phyloP scores from a whole-genome alignment of 2,888 invertebrate genomes.

The Cephus sareptanus region DNA sequence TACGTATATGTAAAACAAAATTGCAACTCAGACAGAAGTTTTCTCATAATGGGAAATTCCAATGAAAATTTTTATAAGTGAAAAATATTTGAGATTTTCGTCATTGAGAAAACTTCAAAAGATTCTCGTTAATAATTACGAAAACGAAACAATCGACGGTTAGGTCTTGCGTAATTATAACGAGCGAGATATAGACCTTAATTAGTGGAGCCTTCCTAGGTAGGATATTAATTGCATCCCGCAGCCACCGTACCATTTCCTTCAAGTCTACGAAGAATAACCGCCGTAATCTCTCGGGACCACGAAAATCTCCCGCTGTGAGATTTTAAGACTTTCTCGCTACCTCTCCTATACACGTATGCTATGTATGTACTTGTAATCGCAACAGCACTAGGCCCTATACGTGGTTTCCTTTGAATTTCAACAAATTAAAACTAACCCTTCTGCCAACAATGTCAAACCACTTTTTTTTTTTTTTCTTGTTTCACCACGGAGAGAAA shows the following conservation, averaged over 20 bases:
- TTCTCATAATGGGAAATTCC: not conserved
- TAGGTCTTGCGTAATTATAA: not conserved
- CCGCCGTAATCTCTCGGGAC: not conserved
- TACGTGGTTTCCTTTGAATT: not conserved
- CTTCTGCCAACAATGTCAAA: not conserved
- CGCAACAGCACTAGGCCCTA: not conserved
- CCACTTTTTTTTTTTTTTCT: not conserved
- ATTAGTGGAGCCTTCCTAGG: constrained; percentile 45
- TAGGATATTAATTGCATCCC: constrained; percentile 43
- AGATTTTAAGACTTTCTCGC: not conserved
- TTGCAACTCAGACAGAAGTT: not conserved
- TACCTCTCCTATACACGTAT: not conserved
- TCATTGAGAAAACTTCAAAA: no score
- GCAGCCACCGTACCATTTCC: not conserved
- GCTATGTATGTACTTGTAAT: not conserved
- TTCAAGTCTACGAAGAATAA: not conserved
- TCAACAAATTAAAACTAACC: not conserved
- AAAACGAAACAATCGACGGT: not conserved
- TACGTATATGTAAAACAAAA: not conserved
- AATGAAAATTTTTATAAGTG: not conserved
- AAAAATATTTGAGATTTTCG: not conserved
- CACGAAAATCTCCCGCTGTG: not conserved
- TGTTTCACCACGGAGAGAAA: not conserved
- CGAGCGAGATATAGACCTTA: constrained; percentile 15
- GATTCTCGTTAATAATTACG: no score